Percentiles rank a stretch among this genome's conserved stretches.
phyloP scores from a whole-genome alignment of 2,113 vertebrate species.

The Garra rufa region DNA sequence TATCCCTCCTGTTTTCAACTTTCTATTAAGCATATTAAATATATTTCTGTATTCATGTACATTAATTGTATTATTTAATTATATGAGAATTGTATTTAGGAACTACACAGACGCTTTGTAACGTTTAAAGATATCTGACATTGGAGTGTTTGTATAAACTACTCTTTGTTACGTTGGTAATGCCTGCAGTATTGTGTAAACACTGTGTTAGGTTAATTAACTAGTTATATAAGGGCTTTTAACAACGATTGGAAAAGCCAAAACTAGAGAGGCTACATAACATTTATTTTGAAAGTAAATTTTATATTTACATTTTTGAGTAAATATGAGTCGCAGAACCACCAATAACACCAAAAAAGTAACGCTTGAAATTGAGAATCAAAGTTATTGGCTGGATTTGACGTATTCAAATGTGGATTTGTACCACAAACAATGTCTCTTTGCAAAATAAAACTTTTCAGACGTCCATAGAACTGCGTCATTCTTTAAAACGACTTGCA shows the following conservation, averaged over 20 bases:
- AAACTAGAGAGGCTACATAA: not conserved
- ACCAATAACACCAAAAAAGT: not conserved
- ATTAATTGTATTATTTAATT: conserved; percentile 22
- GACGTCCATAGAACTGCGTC: not conserved
- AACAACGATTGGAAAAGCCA: not conserved
- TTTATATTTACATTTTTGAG: not conserved
- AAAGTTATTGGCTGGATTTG: not conserved
- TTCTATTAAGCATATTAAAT: conserved; percentile 10
- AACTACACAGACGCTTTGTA: conserved; percentile 4
- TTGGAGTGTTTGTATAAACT: not conserved
- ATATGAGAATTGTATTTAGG: not conserved
- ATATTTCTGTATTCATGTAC: conserved; percentile 28
- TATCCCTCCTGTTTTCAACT: conserved; percentile 11
- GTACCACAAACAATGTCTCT: conserved; percentile 38
- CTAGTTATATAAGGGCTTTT: conserved; percentile 52
- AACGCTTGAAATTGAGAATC: not conserved
- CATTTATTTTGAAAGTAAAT: not conserved
- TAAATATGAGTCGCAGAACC: not conserved
- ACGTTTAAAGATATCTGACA: not conserved
- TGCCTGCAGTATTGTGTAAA: not conserved
- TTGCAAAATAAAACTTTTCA: conserved; percentile 34
- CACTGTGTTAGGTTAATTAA: not conserved
- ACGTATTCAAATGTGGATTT: conserved; percentile 29
- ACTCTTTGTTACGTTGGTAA: not conserved
- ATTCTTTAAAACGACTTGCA: too few species aligned